Evolutionary conservation across 2,888 invertebrate species (phyloP).

Genomic region (Metalampra italica): DNA sequence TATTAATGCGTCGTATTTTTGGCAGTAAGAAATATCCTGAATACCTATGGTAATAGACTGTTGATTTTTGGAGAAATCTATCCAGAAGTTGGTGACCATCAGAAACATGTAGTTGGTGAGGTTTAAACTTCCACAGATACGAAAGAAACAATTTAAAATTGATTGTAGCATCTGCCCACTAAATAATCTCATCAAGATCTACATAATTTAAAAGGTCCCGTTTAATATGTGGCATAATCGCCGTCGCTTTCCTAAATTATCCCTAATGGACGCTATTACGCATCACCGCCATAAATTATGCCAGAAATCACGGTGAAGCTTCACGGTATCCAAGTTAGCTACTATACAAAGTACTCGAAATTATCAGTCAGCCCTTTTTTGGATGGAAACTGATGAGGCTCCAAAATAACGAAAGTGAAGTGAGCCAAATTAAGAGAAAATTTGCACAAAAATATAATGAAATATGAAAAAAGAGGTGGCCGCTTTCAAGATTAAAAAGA

Average conservation of each 20-base stretch:
- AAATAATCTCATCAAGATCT: neutral
- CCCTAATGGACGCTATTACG: conserved; percentile 46
- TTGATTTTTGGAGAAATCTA: too few relatives aligned
- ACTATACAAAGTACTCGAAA: conserved; percentile 13
- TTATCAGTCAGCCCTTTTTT: neutral
- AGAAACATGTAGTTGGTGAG: too few relatives aligned
- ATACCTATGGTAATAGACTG: too few relatives aligned
- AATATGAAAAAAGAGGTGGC: too few relatives aligned
- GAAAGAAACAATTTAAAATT: too few relatives aligned
- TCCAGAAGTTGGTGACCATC: too few relatives aligned
- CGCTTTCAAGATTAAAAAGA: too few relatives aligned
- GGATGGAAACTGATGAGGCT: neutral
- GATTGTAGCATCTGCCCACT: too few relatives aligned
- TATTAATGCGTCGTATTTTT: too few relatives aligned
- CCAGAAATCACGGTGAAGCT: conserved; percentile 30
- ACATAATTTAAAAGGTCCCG: neutral
- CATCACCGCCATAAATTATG: conserved; percentile 35
- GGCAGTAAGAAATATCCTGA: too few relatives aligned
- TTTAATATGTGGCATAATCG: neutral
- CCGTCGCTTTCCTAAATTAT: conserved; percentile 27
- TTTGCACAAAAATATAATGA: neutral
- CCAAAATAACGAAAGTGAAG: neutral
- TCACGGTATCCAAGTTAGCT: conserved; percentile 36
- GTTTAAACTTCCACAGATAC: too few relatives aligned
- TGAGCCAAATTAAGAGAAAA: neutral